These are phyloP conservation scores for Osmerus mordax DNA, from an alignment of 2,113 vertebrate species.

Conservation along the genomic window DNA sequence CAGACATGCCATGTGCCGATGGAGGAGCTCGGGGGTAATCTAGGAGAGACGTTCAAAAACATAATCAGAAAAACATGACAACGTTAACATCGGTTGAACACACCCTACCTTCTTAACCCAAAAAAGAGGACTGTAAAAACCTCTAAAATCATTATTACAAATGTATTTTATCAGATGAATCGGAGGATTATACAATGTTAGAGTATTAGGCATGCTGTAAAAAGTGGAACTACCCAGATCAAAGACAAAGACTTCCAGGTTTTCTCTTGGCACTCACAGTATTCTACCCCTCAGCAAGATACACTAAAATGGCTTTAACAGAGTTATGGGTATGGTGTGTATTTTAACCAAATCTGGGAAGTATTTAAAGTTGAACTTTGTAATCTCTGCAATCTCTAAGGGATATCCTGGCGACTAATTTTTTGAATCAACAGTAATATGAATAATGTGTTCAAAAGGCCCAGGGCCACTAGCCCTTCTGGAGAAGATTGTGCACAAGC, in stretches of 20 bases:
- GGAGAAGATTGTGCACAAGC: slow-evolving; percentile 45
- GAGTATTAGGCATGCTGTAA: slow-evolving; percentile 19
- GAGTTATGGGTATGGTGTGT: slow-evolving; percentile 52
- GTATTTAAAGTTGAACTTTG: slow-evolving; percentile 66
- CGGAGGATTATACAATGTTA: background rate
- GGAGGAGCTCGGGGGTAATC: slow-evolving; percentile 75
- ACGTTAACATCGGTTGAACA: too few species aligned
- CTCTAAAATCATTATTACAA: background rate
- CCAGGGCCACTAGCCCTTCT: slow-evolving; percentile 44
- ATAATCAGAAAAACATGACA: slow-evolving; percentile 52
- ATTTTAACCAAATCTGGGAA: slow-evolving; percentile 63
- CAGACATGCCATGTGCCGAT: slow-evolving; percentile 79
- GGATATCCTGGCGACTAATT: slow-evolving; percentile 76
- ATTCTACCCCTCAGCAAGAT: slow-evolving; percentile 40
- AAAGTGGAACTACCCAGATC: slow-evolving; percentile 25
- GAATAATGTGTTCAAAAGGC: slow-evolving; percentile 68
- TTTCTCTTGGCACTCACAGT: slow-evolving; percentile 41
- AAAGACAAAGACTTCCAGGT: slow-evolving; percentile 39
- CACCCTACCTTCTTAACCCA: too few species aligned
- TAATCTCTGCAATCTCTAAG: slow-evolving; percentile 72
- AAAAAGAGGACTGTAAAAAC: slow-evolving; percentile 20
- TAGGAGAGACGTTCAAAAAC: slow-evolving; percentile 59
- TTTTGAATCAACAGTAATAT: slow-evolving; percentile 72
- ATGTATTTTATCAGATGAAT: background rate
- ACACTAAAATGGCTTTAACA: slow-evolving; percentile 53